Evolutionary conservation across 2,113 vertebrate species (phyloP).

Genomic region (Pollachius pollachius): DNA sequence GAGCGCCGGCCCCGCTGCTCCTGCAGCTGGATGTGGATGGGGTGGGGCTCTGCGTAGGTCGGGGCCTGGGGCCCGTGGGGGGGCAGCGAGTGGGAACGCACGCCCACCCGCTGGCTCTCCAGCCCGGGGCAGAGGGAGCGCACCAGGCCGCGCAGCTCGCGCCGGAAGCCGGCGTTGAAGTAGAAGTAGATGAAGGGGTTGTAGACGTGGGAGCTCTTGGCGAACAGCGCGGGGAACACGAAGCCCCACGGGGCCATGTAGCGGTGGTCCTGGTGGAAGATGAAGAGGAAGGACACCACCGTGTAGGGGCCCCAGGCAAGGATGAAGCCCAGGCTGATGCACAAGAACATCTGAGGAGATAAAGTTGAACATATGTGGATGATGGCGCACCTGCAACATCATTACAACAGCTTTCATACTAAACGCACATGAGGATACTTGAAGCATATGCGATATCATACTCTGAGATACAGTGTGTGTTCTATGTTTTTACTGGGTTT

Average conservation of each 20-base stretch:
- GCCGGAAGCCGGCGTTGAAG: conserved; percentile 66
- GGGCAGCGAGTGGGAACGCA: background rate
- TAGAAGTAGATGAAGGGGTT: conserved; percentile 75
- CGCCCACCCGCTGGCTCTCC: conserved; percentile 41
- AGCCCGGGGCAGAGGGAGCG: conserved; percentile 21
- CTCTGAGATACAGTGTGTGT: too few relatives aligned
- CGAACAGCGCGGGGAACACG: conserved; percentile 64
- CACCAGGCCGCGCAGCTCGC: conserved; percentile 49
- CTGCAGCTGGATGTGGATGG: conserved; percentile 67
- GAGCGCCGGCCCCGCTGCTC: conserved; percentile 20
- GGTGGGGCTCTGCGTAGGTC: conserved; percentile 57
- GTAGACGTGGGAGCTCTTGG: conserved; percentile 74
- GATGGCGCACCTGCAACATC: too few relatives aligned
- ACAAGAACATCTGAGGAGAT: conserved; percentile 29
- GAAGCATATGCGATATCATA: too few relatives aligned
- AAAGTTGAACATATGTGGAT: too few relatives aligned
- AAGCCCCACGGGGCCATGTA: conserved; percentile 64
- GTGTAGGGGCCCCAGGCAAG: conserved; percentile 65
- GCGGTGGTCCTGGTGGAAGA: conserved; percentile 53
- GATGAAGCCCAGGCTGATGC: conserved; percentile 67
- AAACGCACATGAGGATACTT: too few relatives aligned
- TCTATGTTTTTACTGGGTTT: too few relatives aligned
- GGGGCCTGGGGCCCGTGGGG: background rate
- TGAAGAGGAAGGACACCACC: conserved; percentile 63
- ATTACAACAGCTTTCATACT: too few relatives aligned